phyloP scores from a whole-genome alignment of 2,113 vertebrate species.

The Xiphias gladius region DNA sequence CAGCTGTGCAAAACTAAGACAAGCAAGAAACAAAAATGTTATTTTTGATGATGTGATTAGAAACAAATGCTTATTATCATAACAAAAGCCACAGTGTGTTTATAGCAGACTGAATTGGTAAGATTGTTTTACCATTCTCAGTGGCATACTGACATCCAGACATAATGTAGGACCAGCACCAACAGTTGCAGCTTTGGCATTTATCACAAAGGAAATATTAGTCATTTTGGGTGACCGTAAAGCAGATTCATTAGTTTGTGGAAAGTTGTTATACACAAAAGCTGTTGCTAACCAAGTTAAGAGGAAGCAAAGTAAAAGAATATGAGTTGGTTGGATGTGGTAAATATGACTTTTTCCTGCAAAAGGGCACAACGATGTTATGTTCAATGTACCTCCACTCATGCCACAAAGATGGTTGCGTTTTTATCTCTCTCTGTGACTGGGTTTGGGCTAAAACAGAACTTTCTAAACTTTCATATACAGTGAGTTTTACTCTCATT shows the following conservation, averaged over 20 bases:
- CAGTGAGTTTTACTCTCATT: slow-evolving; percentile 6
- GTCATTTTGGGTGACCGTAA: slow-evolving; percentile 41
- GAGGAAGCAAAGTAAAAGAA: slow-evolving; percentile 18
- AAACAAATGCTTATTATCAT: neutral
- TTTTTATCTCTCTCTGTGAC: neutral
- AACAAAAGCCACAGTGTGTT: neutral
- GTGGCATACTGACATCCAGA: neutral
- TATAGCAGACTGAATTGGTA: neutral
- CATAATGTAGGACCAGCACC: neutral
- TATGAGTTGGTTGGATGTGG: slow-evolving; percentile 20
- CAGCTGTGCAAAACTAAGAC: neutral
- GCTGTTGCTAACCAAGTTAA: slow-evolving; percentile 40
- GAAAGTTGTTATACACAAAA: slow-evolving; percentile 49
- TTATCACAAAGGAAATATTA: slow-evolving; percentile 36
- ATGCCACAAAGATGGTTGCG: neutral
- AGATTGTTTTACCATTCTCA: neutral
- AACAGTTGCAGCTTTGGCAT: slow-evolving; percentile 11
- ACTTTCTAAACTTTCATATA: neutral
- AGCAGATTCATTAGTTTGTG: neutral
- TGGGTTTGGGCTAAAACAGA: neutral
- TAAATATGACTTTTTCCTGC: neutral
- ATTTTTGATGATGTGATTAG: neutral
- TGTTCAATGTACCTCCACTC: neutral
- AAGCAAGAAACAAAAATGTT: neutral
- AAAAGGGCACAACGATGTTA: neutral